A percentile compares a stretch with the other conserved stretches of the same genome.
Conservation (phyloP, 2,888 invertebrate species). For the Gortyna flavago region DNA sequence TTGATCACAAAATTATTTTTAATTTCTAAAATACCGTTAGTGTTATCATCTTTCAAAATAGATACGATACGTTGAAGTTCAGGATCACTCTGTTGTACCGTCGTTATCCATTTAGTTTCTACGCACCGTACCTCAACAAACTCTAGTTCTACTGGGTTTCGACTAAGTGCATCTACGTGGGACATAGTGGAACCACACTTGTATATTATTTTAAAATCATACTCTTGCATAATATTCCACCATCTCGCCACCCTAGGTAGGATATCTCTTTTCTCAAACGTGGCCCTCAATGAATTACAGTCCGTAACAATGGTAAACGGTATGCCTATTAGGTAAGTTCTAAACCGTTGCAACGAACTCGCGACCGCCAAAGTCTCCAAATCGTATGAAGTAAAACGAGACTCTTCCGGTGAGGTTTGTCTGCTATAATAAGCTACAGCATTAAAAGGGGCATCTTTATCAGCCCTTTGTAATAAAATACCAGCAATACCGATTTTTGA, state of each 20-base stretch:
- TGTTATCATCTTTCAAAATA: not conserved
- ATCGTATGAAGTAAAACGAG: not conserved
- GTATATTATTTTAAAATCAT: slow-evolving; percentile 4
- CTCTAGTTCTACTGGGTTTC: too few relatives aligned
- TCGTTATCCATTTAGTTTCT: slow-evolving; percentile 2
- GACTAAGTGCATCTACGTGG: too few relatives aligned
- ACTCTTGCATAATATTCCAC: slow-evolving; percentile 6
- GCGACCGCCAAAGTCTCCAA: too few relatives aligned
- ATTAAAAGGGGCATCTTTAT: not conserved
- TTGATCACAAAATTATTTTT: slow-evolving; percentile 25
- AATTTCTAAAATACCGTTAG: not conserved
- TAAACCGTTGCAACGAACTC: too few relatives aligned
- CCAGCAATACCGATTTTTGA: not conserved
- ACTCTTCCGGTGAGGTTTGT: too few relatives aligned
- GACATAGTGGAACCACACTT: too few relatives aligned
- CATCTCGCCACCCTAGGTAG: not conserved
- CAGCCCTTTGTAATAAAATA: not conserved
- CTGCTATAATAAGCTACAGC: too few relatives aligned
- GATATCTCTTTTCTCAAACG: not conserved
- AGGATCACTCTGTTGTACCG: not conserved
- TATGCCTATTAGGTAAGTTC: not conserved
- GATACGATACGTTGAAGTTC: not conserved
- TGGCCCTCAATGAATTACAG: not conserved
- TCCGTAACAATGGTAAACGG: slow-evolving; percentile 8
- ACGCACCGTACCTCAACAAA: not conserved